These are phyloP conservation scores for Drosophila nasuta DNA, from an alignment of 1,140 invertebrate genomes.

Conservation along the genomic window DNA sequence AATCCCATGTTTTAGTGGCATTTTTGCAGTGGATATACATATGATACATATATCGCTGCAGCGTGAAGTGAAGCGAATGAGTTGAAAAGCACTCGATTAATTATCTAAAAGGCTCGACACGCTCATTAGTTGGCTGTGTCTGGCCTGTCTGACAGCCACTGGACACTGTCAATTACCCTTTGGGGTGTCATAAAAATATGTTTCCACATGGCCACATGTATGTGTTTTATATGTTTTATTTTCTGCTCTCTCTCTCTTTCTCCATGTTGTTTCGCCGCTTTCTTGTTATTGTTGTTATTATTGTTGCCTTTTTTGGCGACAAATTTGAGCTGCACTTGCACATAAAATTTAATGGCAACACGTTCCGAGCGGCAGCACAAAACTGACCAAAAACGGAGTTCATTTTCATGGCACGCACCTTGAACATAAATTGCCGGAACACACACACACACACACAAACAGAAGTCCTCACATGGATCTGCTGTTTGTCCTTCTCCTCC, in stretches of 20 bases:
- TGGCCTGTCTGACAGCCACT: constrained; percentile 3
- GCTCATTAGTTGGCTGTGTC: constrained; percentile 53
- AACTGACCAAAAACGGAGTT: constrained; percentile 48
- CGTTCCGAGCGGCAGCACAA: constrained; percentile 45
- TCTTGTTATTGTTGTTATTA: neutral
- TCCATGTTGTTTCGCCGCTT: no score
- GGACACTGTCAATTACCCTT: constrained; percentile 53
- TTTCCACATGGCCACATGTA: constrained; percentile 43
- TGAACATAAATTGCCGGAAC: constrained; percentile 54
- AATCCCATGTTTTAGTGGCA: constrained; percentile 5
- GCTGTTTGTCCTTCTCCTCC: no score
- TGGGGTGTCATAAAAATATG: constrained; percentile 59
- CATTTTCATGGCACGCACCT: constrained; percentile 57
- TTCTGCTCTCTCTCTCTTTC: neutral
- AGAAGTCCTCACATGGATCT: constrained; percentile 13
- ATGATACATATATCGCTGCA: constrained; percentile 11
- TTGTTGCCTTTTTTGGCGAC: constrained; percentile 27
- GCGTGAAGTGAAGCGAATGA: constrained; percentile 15
- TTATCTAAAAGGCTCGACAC: constrained; percentile 54
- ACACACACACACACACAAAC: constrained; percentile 34
- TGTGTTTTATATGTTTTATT: constrained; percentile 32
- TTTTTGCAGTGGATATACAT: neutral
- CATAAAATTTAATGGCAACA: constrained; percentile 61
- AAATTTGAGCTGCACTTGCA: constrained; percentile 51
- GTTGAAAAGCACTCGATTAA: constrained; percentile 50